Percentiles rank a stretch among this genome's conserved stretches.
Evolutionary conservation across 2,113 vertebrate species (phyloP).

Genomic region (Hyla sarda): DNA sequence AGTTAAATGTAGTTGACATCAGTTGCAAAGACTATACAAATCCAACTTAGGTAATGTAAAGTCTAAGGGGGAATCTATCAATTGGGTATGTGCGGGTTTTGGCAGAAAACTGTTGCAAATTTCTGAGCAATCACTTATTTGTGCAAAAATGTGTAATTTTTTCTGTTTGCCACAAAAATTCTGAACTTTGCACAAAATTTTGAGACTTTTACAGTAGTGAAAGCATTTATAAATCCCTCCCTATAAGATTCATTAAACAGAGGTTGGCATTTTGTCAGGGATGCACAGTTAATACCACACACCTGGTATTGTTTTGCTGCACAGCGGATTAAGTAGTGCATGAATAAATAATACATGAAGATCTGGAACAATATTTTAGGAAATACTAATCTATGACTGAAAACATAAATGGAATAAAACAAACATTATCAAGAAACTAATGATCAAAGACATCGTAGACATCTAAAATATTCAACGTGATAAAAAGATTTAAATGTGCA

Average conservation of each 20-base stretch:
- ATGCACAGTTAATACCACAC: background rate
- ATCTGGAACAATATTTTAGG: background rate
- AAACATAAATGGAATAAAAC: background rate
- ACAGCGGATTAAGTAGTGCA: background rate
- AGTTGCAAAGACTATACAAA: background rate
- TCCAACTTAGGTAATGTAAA: too few species aligned
- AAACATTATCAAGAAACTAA: background rate
- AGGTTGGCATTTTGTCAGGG: background rate
- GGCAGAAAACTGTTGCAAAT: too few species aligned
- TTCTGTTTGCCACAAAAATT: too few species aligned
- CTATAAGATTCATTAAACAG: background rate
- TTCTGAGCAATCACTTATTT: too few species aligned
- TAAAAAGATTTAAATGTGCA: background rate
- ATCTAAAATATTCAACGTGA: background rate
- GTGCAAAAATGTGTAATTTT: too few species aligned
- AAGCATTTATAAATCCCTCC: too few species aligned
- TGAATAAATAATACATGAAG: background rate
- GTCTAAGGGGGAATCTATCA: too few species aligned
- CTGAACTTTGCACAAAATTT: too few species aligned
- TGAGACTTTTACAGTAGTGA: too few species aligned
- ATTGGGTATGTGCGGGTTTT: too few species aligned
- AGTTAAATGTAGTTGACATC: background rate
- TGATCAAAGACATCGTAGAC: background rate
- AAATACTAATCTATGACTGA: background rate
- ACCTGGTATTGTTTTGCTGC: background rate